Base-by-base conservation (phyloP, 2,113 vertebrate species). In the Pelecanus crispus region DNA sequence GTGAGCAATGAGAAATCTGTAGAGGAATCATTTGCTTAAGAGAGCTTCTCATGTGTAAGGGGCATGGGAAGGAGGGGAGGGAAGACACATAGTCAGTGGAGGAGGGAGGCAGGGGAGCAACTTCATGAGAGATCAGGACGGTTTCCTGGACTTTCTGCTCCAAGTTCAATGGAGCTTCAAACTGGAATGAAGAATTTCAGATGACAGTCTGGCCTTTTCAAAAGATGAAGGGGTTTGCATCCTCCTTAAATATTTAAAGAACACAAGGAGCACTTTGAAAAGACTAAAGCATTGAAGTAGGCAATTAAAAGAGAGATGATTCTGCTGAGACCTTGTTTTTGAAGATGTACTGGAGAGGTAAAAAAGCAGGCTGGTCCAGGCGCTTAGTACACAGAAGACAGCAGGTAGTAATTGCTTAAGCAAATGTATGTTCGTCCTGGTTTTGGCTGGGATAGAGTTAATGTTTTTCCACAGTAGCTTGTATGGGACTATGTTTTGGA, bases 181-280 rank as follows among this genome's bases (percentile, higher is more conserved):
- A 77, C 44, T 49, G 62, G 53, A 96, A 92, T 0, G 20, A 72
- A 77, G 86, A 71, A 87, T 87, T 90, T 82, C 17, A 32, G 42
- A 85, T 95, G 83, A 75, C 68, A 85, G 29, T 94, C 83, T 80
- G 84, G 70, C 40, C 53, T 95, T 92, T 91, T 92, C 81, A 87
- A 75, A 92, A 89, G 83, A 79, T 81, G 49, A 89, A 81, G 86
- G 44, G 49, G 28, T 62, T 92, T 95, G 44, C 71, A 84, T 87
- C 20, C 7, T 79, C 53, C 84, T 87, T 96, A 92, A 94, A 95
- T 97, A 92, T 92, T 96, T 96, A 87, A 94, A 97, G 81, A 94
- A 92, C 53, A 66, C 8, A 21, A 58, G 47, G 65, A 94, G 16
- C 59, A 10, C 61, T 92, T 88, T 89, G 70, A 87, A 91, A 94